These are phyloP conservation scores for Acronicta alni DNA, from an alignment of 2,888 invertebrate genomes.

Conservation along the genomic window DNA sequence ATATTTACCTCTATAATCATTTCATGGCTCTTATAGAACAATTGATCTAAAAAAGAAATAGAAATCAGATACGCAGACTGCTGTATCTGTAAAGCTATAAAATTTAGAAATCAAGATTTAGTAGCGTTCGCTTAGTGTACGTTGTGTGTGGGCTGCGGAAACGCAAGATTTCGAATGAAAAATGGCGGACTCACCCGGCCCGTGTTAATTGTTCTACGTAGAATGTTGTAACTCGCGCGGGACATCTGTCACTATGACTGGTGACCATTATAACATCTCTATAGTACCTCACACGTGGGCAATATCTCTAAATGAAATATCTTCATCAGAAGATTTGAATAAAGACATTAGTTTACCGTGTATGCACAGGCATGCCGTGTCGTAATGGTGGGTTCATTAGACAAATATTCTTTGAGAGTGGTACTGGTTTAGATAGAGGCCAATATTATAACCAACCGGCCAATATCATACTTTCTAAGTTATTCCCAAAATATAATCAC, in stretches of 20 bases:
- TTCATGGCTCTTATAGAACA: not conserved
- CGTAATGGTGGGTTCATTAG: slow-evolving; percentile 11
- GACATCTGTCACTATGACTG: slow-evolving; percentile 50
- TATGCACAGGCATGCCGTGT: slow-evolving; percentile 13
- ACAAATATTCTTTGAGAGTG: not conserved
- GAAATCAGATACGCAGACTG: slow-evolving; percentile 34
- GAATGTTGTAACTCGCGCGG: slow-evolving; percentile 27
- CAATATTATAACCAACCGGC: too few species aligned
- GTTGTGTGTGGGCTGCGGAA: slow-evolving; percentile 51
- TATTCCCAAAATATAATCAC: too few species aligned
- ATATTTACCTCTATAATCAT: not conserved
- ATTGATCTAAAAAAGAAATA: slow-evolving; percentile 2
- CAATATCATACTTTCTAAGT: too few species aligned
- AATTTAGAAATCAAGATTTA: slow-evolving; percentile 50
- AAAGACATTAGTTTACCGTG: slow-evolving; percentile 28
- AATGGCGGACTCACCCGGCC: slow-evolving; percentile 57
- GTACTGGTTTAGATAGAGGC: not conserved
- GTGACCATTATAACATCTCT: slow-evolving; percentile 38
- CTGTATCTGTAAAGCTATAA: slow-evolving; percentile 21
- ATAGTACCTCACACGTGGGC: slow-evolving; percentile 51
- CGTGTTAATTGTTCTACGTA: slow-evolving; percentile 47
- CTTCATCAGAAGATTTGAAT: slow-evolving; percentile 46
- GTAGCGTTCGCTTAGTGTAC: slow-evolving; percentile 6
- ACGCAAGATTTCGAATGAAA: slow-evolving; percentile 61
- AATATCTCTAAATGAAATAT: slow-evolving; percentile 37